Percentiles rank a stretch among this genome's conserved stretches.
These are phyloP conservation scores for Luffia ferchaultella DNA, from an alignment of 2,888 invertebrate genomes.

Conservation along the genomic window DNA sequence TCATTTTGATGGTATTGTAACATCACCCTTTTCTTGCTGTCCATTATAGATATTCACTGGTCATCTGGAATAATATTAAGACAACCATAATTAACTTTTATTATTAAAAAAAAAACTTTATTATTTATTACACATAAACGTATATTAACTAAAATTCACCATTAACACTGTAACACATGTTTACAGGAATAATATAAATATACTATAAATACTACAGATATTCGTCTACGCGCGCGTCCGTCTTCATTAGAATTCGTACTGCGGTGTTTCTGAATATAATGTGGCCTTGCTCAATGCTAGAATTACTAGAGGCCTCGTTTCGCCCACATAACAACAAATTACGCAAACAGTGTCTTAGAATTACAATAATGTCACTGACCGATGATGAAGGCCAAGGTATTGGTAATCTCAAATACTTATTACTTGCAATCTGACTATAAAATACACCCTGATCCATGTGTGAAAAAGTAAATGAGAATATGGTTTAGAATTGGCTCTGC, in stretches of 20 bases:
- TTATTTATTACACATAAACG: too few relatives aligned
- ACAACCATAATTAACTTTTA: too few relatives aligned
- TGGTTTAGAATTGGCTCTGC: too few relatives aligned
- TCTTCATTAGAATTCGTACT: slow-evolving; percentile 26
- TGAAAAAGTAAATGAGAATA: too few relatives aligned
- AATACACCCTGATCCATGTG: too few relatives aligned
- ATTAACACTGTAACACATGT: too few relatives aligned
- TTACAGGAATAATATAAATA: too few relatives aligned
- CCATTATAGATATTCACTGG: slow-evolving; percentile 34
- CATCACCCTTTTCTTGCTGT: slow-evolving; percentile 37
- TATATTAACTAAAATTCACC: too few relatives aligned
- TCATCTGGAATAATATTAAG: slow-evolving; percentile 33
- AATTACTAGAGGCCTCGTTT: slow-evolving; percentile 8
- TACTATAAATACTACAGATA: background rate
- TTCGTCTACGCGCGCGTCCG: background rate
- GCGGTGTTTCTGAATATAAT: slow-evolving; percentile 17
- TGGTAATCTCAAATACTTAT: slow-evolving; percentile 2
- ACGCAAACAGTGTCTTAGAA: slow-evolving; percentile 25
- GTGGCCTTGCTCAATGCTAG: slow-evolving; percentile 39
- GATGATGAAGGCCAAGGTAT: slow-evolving; percentile 2
- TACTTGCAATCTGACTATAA: too few relatives aligned
- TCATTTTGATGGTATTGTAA: slow-evolving; percentile 45
- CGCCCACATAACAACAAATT: slow-evolving; percentile 41
- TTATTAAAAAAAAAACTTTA: too few relatives aligned
- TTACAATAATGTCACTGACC: slow-evolving; percentile 14